Base-by-base conservation (phyloP, 2,113 vertebrate genomes). In the Podarcis raffonei region DNA sequence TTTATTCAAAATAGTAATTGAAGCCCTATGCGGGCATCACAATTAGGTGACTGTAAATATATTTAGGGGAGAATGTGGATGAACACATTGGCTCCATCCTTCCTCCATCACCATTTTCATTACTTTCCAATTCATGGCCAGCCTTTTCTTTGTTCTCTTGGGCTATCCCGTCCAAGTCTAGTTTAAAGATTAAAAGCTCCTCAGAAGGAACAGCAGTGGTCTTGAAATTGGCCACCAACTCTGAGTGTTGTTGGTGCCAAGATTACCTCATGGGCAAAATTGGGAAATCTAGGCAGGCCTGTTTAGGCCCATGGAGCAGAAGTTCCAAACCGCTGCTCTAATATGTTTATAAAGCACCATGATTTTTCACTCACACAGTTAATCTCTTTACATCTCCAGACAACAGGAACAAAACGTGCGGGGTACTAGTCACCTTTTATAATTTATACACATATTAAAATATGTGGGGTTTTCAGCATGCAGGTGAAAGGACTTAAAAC, bases 401-500 rank as follows among this genome's bases (percentile, higher is more conserved):
- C 88, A 83, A 39, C 27, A 3, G 1, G 1, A 89, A 35, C 53
- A 81, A 81, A 81, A 91, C 16, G 0, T 35, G 57, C 37, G 18
- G 18, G 35, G 13, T 5, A 87, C 22, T 62, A 53, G 27, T 81
- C 8, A 88, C 30, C 77, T 84, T 91, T 90, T 57, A 76, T 90
- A 87, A 87, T 57, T 59, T 77, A 81, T 42, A 82, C 57, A 83
- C 65, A 37, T 74, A 83, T 59, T 91, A 86, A 84, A 93, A 90
- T 53, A 18, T 65, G 95, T 92, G 83, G 7, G 72, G 76, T 94
- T 89, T 93, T 78, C 30, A 89, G 72, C 71, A 90, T 82, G 59
- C 57, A 92, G 35, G 76, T 89, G 83, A 94, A 93, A 90, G 18
- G 25, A 89, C 86, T 88, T 84, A 83, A 87, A 87, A 79, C 86